Conservation (phyloP, 2,888 invertebrate species). For the Folsomia manolachei region DNA sequence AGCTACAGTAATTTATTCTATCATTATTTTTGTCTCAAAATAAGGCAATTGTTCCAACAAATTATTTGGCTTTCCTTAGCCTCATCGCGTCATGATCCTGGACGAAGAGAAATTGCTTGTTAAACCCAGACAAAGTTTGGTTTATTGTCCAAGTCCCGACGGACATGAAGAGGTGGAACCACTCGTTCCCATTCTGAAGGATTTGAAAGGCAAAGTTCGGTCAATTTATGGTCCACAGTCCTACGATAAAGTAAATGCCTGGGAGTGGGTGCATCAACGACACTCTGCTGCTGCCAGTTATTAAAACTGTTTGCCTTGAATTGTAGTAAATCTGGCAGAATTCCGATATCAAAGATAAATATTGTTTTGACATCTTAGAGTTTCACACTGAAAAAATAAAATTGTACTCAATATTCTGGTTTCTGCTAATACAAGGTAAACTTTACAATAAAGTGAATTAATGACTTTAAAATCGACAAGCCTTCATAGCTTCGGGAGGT, state of each 20-base stretch:
- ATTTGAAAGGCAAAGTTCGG: conserved; percentile 9
- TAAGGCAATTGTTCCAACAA: not conserved
- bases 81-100: conserved; percentile 6
- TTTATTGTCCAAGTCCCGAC: not conserved
- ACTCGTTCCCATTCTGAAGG: not conserved
- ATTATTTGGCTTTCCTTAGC: not conserved
- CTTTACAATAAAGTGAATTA: too few relatives aligned
- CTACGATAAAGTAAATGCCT: conserved; percentile 21
- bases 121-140: conserved; percentile 12
- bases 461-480: too few relatives aligned
- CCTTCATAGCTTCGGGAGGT: too few relatives aligned
- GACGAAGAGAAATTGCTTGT: not conserved
- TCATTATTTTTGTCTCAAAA: too few relatives aligned
- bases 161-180: not conserved
- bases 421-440: too few relatives aligned
- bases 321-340: too few relatives aligned
- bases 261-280: conserved; percentile 14
- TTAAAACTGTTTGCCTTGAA: too few relatives aligned
- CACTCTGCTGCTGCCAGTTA: conserved; percentile 20
- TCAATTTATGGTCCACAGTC: conserved; percentile 23
- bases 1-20: not conserved
- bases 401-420: too few relatives aligned
- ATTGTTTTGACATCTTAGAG: too few relatives aligned
- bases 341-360: too few relatives aligned
- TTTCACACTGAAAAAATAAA: too few relatives aligned